phyloP scores from a whole-genome alignment of 2,113 vertebrate genomes.

The Gymnorhina tibicen region DNA sequence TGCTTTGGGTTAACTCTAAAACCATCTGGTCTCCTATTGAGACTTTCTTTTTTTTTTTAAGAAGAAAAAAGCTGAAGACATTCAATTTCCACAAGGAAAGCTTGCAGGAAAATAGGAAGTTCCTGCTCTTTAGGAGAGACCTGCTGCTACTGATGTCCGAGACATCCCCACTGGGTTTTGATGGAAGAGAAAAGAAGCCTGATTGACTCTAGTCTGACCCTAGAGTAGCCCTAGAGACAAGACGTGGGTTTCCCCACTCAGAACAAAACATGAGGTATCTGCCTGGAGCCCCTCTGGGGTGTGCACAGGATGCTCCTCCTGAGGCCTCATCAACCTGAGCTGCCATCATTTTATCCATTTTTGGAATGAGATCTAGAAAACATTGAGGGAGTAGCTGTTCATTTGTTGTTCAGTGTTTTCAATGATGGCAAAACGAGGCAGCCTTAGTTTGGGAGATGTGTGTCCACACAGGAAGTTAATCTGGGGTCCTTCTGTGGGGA shows the following conservation, averaged over 20 bases:
- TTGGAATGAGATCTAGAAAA: background rate
- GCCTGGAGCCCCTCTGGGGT: background rate
- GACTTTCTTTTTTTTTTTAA: background rate
- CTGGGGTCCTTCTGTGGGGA: background rate
- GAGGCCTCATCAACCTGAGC: background rate
- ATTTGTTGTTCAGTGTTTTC: background rate
- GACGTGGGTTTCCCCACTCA: background rate
- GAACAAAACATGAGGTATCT: background rate
- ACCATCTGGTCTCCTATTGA: background rate
- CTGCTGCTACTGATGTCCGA: background rate
- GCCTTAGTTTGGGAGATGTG: background rate
- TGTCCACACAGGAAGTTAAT: background rate
- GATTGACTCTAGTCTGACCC: background rate
- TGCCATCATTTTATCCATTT: background rate
- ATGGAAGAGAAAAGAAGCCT: background rate
- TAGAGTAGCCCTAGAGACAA: background rate
- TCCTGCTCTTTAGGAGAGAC: background rate
- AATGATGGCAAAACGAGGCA: background rate
- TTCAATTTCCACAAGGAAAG: background rate
- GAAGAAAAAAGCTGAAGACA: too few species aligned
- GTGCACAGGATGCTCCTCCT: background rate
- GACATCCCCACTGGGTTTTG: background rate
- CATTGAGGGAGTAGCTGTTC: background rate
- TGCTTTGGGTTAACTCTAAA: background rate
- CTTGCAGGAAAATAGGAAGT: background rate